Evolutionary conservation across 2,797 vertebrate species (phyloP), one percentile per base, ranked within the genome.

Genomic region (Clamator glandarius): DNA sequence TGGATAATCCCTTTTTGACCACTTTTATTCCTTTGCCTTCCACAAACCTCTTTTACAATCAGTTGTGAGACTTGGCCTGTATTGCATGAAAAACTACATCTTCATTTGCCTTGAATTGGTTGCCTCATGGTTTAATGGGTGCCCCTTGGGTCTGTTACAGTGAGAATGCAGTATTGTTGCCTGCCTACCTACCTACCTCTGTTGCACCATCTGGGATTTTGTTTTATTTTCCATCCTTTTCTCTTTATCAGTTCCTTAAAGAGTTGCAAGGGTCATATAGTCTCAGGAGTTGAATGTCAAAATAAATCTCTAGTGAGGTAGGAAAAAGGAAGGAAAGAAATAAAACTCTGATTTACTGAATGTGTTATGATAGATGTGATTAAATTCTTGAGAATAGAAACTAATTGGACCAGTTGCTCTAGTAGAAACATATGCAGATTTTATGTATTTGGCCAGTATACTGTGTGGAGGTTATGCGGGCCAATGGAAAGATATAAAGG

Each of bases 381-480:
- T 95, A 92, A 97, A 94, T 97, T 97, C 83, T 96, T 97, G 96
- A 96, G 95, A 87, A 17, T 84, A 51, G 95, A 95, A 93, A 77
- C 68, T 96, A 96, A 94, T 97, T 97, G 62, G 88, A 94, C 72
- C 86, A 89, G 74, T 97, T 97, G 84, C 91, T 97, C 96, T 90
- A 96, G 92, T 89, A 95, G 92, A 94, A 96, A 96, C 94, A 94
- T 90, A 93, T 93, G 90, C 86, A 95, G 69, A 90, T 64, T 96
- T 97, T 96, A 96, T 96, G 62, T 95, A 83, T 95, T 96, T 97
- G 96, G 94, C 96, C 96, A 86, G 86, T 96, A 86, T 94, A 66
- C 54, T 96, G 51, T 55, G 39, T 79, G 72, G 76, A 95, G 91
- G 55, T 55, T 95, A 24, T 29, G 29, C 91, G 91, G 93, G 88